A percentile compares a stretch with the other conserved stretches of the same genome.
Conservation (phyloP, 2,888 invertebrate species). For the Apamea monoglypha region DNA sequence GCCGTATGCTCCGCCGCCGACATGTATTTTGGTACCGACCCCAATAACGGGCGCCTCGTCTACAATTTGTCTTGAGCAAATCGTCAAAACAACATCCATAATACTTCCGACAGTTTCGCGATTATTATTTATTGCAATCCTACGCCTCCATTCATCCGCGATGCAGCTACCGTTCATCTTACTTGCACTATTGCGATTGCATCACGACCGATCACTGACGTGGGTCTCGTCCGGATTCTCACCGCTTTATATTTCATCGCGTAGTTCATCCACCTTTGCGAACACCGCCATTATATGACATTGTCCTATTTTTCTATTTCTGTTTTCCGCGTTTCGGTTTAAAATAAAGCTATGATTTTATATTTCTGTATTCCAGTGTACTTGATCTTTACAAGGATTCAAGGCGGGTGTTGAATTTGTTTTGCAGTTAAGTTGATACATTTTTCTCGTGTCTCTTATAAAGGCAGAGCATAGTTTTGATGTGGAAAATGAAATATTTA, state of each 20-base stretch:
- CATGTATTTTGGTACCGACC: constrained; percentile 90
- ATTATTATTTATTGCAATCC: constrained; percentile 75
- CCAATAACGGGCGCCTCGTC: constrained; percentile 88
- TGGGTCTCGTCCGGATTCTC: constrained; percentile 23
- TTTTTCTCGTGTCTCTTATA: constrained; percentile 30
- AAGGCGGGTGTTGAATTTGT: constrained; percentile 39
- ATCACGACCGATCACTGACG: constrained; percentile 43
- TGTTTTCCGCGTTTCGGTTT: constrained; percentile 59
- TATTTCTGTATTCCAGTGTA: constrained; percentile 50
- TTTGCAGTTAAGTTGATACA: constrained; percentile 28
- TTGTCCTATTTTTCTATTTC: constrained; percentile 64
- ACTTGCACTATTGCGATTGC: constrained; percentile 41
- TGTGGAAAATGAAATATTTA: constrained; percentile 69
- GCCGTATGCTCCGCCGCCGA: constrained; percentile 83
- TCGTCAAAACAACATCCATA: constrained; percentile 85
- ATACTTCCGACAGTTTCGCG: constrained; percentile 83
- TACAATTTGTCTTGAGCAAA: constrained; percentile 88
- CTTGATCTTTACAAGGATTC: constrained; percentile 46
- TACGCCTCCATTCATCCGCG: constrained; percentile 67
- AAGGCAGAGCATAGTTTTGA: constrained; percentile 35
- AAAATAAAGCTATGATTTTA: constrained; percentile 56
- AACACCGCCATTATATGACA: constrained; percentile 58
- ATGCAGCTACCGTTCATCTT: constrained; percentile 46
- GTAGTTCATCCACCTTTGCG: constrained; percentile 64
- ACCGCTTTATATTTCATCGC: constrained; percentile 42